Evolutionary conservation across 2,113 vertebrate species (phyloP).

Genomic region (Lagopus leucura): DNA sequence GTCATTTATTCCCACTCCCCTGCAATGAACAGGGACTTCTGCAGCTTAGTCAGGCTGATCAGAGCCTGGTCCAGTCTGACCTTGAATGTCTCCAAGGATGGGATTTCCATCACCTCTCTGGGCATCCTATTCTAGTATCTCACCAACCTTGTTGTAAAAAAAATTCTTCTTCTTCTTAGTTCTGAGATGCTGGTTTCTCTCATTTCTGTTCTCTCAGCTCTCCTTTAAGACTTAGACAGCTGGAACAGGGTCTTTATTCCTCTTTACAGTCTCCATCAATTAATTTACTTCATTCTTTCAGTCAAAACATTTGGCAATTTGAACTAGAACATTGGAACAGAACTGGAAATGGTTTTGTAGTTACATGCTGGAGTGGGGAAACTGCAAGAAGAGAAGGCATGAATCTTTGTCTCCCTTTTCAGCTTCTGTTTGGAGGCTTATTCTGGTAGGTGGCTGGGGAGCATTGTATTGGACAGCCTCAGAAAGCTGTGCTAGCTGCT

Average conservation of each 20-base stretch:
- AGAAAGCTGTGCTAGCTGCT: not conserved
- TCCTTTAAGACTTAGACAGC: not conserved
- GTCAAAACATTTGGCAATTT: not conserved
- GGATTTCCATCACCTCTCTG: no score
- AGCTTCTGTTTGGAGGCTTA: not conserved
- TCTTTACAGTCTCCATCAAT: not conserved
- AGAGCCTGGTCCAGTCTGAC: no score
- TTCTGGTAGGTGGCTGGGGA: not conserved
- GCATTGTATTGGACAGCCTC: not conserved
- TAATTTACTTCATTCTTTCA: not conserved
- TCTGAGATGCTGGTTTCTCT: not conserved
- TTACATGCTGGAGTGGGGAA: not conserved
- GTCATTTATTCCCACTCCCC: no score
- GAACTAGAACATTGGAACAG: not conserved
- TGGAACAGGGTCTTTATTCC: not conserved
- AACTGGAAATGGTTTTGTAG: not conserved
- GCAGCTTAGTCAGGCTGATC: no score
- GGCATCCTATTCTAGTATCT: no score
- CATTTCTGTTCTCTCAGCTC: not conserved
- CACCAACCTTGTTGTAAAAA: no score
- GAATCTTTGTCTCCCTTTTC: not conserved
- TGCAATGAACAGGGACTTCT: no score
- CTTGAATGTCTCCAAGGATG: no score
- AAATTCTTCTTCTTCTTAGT: not conserved
- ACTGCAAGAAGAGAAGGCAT: not conserved